Conservation (phyloP, 2,113 vertebrate species). For the Corythoichthys intestinalis region DNA sequence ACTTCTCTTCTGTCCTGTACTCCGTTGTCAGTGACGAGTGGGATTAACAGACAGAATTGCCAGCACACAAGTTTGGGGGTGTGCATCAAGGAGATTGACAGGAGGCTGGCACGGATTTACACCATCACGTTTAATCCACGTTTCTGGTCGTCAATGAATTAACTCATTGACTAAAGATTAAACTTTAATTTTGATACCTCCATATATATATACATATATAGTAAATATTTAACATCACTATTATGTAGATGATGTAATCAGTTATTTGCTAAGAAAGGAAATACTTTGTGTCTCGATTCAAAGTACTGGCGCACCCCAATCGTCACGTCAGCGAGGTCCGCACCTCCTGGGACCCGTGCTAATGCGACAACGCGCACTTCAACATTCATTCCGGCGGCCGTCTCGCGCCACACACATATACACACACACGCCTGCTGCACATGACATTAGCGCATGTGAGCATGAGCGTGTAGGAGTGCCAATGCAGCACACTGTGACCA, state of each 20-base stretch:
- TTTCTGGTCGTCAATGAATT: too few species aligned
- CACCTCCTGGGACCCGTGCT: neutral
- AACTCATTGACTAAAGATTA: too few species aligned
- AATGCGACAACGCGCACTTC: neutral
- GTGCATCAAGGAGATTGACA: constrained; percentile 37
- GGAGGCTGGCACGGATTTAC: constrained; percentile 46
- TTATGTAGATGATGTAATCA: too few species aligned
- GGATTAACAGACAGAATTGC: constrained; percentile 36
- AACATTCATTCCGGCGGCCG: constrained; percentile 2
- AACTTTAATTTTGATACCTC: too few species aligned
- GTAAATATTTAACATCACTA: too few species aligned
- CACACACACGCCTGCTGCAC: constrained; percentile 8
- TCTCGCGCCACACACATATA: constrained; percentile 10
- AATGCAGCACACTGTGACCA: constrained; percentile 46
- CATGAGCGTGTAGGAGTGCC: constrained; percentile 31
- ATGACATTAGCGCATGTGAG: constrained; percentile 38
- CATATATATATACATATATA: too few species aligned
- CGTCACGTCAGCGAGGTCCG: neutral
- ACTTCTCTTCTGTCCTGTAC: constrained; percentile 39
- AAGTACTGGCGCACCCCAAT: neutral
- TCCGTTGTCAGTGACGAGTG: constrained; percentile 25
- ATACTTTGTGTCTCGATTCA: neutral
- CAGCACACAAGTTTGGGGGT: constrained; percentile 40
- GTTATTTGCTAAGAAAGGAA: too few species aligned
- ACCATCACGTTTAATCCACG: constrained; percentile 47